Evolutionary conservation across 2,797 vertebrate genomes (phyloP).

Genomic region (Malacoraja senta): DNA sequence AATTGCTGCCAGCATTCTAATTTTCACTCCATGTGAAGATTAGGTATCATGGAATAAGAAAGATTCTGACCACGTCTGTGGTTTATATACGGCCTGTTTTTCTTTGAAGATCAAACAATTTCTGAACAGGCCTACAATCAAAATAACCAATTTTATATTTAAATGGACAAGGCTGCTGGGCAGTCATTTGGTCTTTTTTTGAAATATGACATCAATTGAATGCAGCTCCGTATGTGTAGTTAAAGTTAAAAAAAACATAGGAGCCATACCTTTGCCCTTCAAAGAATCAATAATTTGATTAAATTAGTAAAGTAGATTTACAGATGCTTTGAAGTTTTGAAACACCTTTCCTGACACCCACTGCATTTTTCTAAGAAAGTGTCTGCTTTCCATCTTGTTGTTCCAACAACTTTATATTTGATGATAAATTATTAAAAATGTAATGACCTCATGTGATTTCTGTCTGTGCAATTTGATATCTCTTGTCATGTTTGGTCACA

Average conservation of each 20-base stretch:
- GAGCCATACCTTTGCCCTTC: not conserved
- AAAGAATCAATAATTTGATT: constrained; percentile 11
- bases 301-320: not conserved
- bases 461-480: not conserved
- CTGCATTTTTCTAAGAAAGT: not conserved
- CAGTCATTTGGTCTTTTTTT: not conserved
- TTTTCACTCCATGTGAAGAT: constrained; percentile 24
- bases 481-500: not conserved
- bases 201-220: not conserved
- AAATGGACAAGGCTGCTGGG: constrained; percentile 11
- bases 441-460: not conserved
- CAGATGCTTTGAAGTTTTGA: not conserved
- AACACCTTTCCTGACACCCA: not conserved
- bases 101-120: constrained; percentile 25
- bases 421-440: not conserved
- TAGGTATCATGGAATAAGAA: not conserved
- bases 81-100: not conserved
- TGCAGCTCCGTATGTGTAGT: constrained; percentile 1
- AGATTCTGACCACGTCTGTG: constrained; percentile 13
- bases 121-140: constrained; percentile 1
- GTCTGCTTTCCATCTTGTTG: not conserved
- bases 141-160: constrained; percentile 27
- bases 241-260: not conserved
- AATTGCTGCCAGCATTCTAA: not conserved
- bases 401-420: not conserved